Conservation (phyloP, 2,113 vertebrate genomes). For the Cisticola juncidis region DNA sequence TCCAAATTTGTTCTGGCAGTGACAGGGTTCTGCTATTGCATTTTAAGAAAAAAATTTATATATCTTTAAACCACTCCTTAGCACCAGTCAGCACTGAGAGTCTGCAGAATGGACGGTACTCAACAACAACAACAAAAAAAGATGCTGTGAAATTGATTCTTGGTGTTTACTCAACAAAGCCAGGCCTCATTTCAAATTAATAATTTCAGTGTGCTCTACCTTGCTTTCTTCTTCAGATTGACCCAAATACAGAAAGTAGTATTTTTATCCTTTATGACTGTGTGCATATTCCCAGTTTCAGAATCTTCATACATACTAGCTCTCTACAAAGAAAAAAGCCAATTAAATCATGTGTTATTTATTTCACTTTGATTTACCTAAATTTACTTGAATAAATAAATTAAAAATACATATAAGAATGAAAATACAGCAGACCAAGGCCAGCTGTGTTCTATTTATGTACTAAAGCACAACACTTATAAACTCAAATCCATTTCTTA, state of each 20-base stretch:
- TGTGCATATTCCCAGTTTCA: conserved; percentile 90
- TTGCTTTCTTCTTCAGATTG: conserved; percentile 89
- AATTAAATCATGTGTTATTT: background rate
- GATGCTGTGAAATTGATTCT: background rate
- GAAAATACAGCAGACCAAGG: background rate
- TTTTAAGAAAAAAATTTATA: background rate
- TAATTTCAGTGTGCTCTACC: conserved; percentile 63
- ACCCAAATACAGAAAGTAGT: conserved; percentile 88
- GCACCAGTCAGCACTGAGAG: background rate
- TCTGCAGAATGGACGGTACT: background rate
- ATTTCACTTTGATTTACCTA: background rate
- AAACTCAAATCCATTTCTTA: background rate
- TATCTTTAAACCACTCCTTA: background rate
- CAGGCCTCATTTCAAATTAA: background rate
- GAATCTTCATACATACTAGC: conserved; percentile 77
- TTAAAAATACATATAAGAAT: background rate
- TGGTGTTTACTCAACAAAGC: background rate
- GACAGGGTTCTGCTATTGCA: background rate
- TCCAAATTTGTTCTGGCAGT: background rate
- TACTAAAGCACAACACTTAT: background rate
- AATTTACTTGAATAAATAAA: background rate
- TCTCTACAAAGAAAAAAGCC: conserved; percentile 62
- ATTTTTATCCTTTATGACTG: conserved; percentile 76
- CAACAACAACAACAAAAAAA: background rate
- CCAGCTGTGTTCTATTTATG: background rate